These are phyloP conservation scores for Pelobates fuscus DNA, from an alignment of 2,113 vertebrate species.

Conservation along the genomic window DNA sequence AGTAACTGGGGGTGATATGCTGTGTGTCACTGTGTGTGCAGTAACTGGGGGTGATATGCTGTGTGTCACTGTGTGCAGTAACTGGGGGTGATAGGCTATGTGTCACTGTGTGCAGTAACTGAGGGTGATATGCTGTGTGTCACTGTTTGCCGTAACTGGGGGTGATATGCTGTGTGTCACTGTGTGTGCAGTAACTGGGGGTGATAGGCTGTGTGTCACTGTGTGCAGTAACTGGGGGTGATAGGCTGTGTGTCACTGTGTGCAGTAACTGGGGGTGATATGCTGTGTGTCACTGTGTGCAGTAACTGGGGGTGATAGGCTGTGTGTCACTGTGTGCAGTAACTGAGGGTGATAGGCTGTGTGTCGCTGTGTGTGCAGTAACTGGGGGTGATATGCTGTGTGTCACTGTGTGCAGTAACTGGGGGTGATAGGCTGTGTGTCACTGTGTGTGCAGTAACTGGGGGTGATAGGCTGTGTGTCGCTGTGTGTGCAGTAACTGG, in stretches of 20 bases:
- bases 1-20: too few species aligned
- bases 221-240: background rate
- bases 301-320: background rate
- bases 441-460: too few species aligned
- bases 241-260: background rate
- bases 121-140: background rate
- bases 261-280: background rate
- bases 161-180: too few species aligned
- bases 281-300: background rate
- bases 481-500: background rate
- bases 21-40: too few species aligned
- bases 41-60: too few species aligned
- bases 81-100: too few species aligned
- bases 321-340: background rate
- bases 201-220: too few species aligned
- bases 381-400: background rate
- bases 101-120: too few species aligned
- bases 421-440: too few species aligned
- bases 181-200: too few species aligned
- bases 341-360: background rate
- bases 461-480: background rate
- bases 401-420: too few species aligned
- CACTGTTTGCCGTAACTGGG: background rate
- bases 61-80: too few species aligned
- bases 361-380: background rate